These are phyloP conservation scores for Dolichoris vasculosae DNA, from an alignment of 1,140 invertebrate genomes.

Conservation along the genomic window DNA sequence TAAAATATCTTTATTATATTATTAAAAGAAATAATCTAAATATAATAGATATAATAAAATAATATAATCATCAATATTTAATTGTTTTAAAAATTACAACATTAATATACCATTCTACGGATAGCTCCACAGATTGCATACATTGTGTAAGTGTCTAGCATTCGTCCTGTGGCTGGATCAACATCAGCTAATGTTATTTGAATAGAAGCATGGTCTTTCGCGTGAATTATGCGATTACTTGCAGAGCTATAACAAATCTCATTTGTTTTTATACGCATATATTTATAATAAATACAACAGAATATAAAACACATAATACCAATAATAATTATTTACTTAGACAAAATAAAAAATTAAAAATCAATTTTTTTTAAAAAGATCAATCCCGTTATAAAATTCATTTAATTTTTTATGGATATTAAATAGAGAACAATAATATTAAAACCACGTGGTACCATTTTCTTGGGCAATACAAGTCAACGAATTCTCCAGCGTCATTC, in stretches of 20 bases:
- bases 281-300: neutral
- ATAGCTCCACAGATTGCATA: constrained; percentile 99
- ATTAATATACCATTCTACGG: constrained; percentile 87
- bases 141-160: constrained; percentile 91
- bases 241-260: constrained; percentile 85
- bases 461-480: constrained; percentile 98
- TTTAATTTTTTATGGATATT: too few relatives aligned
- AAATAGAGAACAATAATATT: too few relatives aligned
- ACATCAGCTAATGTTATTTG: constrained; percentile 97
- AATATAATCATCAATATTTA: constrained; percentile 12
- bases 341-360: constrained; percentile 33
- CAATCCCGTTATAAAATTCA: too few relatives aligned
- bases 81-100: constrained; percentile 38
- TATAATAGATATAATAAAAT: too few relatives aligned
- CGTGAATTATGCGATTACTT: constrained; percentile 97
- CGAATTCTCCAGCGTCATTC: constrained; percentile 97
- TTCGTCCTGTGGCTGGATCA: constrained; percentile 94
- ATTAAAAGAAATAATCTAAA: neutral
- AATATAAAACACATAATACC: constrained; percentile 24
- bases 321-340: constrained; percentile 20
- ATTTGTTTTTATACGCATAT: neutral
- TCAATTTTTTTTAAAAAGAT: too few relatives aligned
- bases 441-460: constrained; percentile 89
- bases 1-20: too few relatives aligned
- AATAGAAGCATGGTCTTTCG: constrained; percentile 99